Conservation (phyloP, 2,797 vertebrate genomes). For the Macroramphosus scolopax region DNA sequence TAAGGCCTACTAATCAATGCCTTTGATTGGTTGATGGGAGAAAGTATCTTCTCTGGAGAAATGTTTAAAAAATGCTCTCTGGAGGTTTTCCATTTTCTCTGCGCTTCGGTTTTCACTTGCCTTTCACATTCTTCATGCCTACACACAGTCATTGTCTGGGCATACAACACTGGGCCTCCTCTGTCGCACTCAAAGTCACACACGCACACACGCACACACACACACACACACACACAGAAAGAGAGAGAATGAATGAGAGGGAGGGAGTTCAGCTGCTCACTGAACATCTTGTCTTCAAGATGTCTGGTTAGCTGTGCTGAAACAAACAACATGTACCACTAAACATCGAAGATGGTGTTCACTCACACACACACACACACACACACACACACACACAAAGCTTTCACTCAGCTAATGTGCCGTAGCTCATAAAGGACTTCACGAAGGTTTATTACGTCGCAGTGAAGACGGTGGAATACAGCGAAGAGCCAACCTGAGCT, state of each 20-base stretch:
- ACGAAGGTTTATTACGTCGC: slow-evolving; percentile 27
- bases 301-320: slow-evolving; percentile 18
- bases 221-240: not conserved
- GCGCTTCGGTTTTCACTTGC: slow-evolving; percentile 7
- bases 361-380: too few species aligned
- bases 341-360: too few species aligned
- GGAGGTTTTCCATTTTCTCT: slow-evolving; percentile 6
- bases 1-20: not conserved
- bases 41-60: not conserved
- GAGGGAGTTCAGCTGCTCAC: slow-evolving; percentile 26
- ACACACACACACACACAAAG: not conserved
- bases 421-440: slow-evolving; percentile 27
- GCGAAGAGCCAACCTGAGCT: slow-evolving; percentile 35
- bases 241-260: not conserved
- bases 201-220: slow-evolving; percentile 19
- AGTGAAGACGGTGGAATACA: slow-evolving; percentile 16
- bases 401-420: slow-evolving; percentile 17
- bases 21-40: not conserved
- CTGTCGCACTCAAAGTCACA: slow-evolving; percentile 18
- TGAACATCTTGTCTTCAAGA: slow-evolving; percentile 43
- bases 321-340: not conserved
- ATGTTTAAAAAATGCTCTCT: slow-evolving; percentile 7
- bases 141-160: slow-evolving; percentile 47
- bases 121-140: slow-evolving; percentile 50
- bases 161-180: slow-evolving; percentile 20